A percentile compares a stretch with the other conserved stretches of the same genome.
Conservation (phyloP, 2,888 invertebrate genomes). For the Melanotus villosus region DNA sequence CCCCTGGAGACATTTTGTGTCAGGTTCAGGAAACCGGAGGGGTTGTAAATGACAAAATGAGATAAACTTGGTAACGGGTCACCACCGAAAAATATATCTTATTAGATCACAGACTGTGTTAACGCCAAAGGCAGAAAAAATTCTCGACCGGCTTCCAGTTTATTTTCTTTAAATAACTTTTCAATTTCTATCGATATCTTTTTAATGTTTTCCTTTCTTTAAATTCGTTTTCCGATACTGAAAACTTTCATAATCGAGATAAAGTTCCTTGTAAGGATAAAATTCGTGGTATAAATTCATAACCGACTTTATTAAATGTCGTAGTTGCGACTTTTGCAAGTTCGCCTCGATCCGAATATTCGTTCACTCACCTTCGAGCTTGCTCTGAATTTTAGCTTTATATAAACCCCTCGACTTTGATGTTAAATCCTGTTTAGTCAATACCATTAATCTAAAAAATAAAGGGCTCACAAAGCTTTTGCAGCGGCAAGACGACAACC, state of each 20-base stretch:
- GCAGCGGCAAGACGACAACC: not conserved
- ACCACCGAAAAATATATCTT: slow-evolving; percentile 11
- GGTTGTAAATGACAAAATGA: slow-evolving; percentile 23
- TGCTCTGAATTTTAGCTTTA: slow-evolving; percentile 1
- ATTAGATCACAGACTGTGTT: slow-evolving; percentile 8
- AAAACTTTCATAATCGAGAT: not conserved
- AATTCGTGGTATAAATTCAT: not conserved
- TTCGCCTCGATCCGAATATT: slow-evolving; percentile 8
- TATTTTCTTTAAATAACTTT: not conserved
- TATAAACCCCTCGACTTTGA: slow-evolving; percentile 14
- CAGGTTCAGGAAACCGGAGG: slow-evolving; percentile 16
- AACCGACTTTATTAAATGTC: not conserved
- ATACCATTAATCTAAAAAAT: not conserved
- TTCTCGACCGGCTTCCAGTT: not conserved
- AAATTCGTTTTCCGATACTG: not conserved
- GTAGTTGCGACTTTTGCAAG: no score
- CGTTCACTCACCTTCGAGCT: not conserved
- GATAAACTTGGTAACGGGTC: slow-evolving; percentile 9
- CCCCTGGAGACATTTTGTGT: slow-evolving; percentile 6
- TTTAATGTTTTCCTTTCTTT: not conserved
- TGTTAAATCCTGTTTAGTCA: slow-evolving; percentile 7
- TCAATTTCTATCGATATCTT: not conserved
- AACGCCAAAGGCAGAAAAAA: not conserved
- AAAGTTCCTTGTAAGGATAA: no score
- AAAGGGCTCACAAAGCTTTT: not conserved